Evolutionary conservation across 2,888 invertebrate genomes (phyloP).

Genomic region (Clepsis dumicolana): DNA sequence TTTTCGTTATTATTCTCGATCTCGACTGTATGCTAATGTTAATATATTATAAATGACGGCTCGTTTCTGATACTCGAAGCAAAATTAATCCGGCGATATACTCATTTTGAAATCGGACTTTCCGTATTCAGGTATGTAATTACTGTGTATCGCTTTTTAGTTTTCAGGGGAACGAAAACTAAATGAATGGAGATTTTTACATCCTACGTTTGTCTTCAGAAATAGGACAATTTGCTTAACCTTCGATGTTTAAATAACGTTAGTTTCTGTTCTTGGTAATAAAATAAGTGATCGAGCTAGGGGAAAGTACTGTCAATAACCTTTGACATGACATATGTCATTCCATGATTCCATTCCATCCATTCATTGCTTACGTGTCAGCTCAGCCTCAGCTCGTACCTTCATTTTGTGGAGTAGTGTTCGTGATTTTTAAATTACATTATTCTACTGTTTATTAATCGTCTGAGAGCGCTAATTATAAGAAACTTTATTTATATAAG

Average conservation of each 20-base stretch:
- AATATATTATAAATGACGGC: constrained; percentile 34
- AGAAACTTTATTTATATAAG: constrained; percentile 8
- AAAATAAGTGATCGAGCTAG: constrained; percentile 48
- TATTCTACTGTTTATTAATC: constrained; percentile 22
- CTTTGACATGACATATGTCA: constrained; percentile 87
- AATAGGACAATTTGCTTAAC: not conserved
- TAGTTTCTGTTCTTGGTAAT: constrained; percentile 39
- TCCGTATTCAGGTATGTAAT: constrained; percentile 29
- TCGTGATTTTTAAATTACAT: constrained; percentile 46
- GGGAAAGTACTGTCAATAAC: constrained; percentile 80
- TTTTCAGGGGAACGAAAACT: constrained; percentile 25
- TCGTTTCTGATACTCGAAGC: constrained; percentile 17
- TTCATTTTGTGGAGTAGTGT: constrained; percentile 64
- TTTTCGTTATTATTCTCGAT: constrained; percentile 38
- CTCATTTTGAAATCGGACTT: constrained; percentile 19
- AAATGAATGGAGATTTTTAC: constrained; percentile 10
- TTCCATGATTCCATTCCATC: no score
- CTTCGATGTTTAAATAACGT: constrained; percentile 38
- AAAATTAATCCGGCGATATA: constrained; percentile 18
- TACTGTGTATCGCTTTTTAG: not conserved
- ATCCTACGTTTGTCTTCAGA: not conserved
- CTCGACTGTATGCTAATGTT: constrained; percentile 10
- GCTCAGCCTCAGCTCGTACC: constrained; percentile 66
- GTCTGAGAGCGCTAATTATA: constrained; percentile 5
- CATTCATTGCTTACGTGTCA: constrained; percentile 87